A percentile compares a stretch with the other conserved stretches of the same genome.
Conservation (phyloP, 2,113 vertebrate genomes). For the Chaetodon auriga region DNA sequence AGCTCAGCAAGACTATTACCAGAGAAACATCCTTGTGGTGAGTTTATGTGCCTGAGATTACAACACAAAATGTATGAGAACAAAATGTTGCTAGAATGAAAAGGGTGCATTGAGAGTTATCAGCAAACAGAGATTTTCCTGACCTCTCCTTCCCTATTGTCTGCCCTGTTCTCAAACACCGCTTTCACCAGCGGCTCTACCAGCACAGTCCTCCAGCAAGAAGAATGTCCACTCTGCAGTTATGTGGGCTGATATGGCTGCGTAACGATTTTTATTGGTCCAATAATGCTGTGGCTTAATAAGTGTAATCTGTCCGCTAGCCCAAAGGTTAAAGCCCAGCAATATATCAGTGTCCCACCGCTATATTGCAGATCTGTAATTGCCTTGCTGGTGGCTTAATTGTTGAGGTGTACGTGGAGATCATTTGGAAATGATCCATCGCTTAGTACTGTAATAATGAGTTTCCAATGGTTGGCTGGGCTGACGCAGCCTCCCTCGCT, state of each 20-base stretch:
- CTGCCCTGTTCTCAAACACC: slow-evolving; percentile 9
- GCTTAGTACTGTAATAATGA: slow-evolving; percentile 83
- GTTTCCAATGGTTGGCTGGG: slow-evolving; percentile 80
- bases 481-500: slow-evolving; percentile 59
- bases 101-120: background rate
- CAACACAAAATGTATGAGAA: background rate
- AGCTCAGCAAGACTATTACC: background rate
- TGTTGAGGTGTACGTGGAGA: slow-evolving; percentile 82
- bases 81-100: background rate
- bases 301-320: slow-evolving; percentile 77
- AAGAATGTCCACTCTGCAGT: slow-evolving; percentile 68
- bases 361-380: slow-evolving; percentile 81
- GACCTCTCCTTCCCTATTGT: slow-evolving; percentile 10
- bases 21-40: background rate
- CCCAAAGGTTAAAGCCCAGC: slow-evolving; percentile 77
- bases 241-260: slow-evolving; percentile 59
- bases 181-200: slow-evolving; percentile 12
- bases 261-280: slow-evolving; percentile 75
- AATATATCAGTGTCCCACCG: slow-evolving; percentile 77
- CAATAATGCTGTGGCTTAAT: slow-evolving; percentile 78
- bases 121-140: slow-evolving; percentile 1
- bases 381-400: slow-evolving; percentile 83
- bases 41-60: background rate
- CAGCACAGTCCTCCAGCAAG: slow-evolving; percentile 15
- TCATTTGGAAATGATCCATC: slow-evolving; percentile 86